Conservation (phyloP, 2,888 invertebrate species). For the Epirrhoe tristata region DNA sequence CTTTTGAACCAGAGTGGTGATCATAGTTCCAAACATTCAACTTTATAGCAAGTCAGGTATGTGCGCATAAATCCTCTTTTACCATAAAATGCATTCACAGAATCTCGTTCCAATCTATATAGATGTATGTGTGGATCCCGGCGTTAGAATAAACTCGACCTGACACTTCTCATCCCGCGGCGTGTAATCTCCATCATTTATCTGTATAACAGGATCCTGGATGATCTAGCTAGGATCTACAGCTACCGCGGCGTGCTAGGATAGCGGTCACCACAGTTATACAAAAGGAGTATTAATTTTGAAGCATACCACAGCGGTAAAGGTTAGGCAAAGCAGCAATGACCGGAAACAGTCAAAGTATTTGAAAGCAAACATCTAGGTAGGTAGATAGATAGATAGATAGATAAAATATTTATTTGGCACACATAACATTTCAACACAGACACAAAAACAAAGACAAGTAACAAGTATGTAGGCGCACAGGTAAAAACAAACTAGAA, state of each 20-base stretch:
- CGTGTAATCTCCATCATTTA: slow-evolving; percentile 64
- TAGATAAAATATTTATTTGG: too few species aligned
- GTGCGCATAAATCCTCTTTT: slow-evolving; percentile 8
- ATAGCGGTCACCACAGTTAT: neutral
- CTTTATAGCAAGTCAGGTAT: neutral
- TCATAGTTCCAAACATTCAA: neutral
- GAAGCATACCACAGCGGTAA: too few species aligned
- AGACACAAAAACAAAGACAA: too few species aligned
- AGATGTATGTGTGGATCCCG: slow-evolving; percentile 10
- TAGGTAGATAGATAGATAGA: too few species aligned
- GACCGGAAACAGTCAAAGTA: too few species aligned
- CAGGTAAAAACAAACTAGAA: too few species aligned
- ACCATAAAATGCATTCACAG: slow-evolving; percentile 28
- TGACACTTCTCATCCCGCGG: slow-evolving; percentile 40
- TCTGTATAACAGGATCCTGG: slow-evolving; percentile 59
- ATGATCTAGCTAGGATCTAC: slow-evolving; percentile 26
- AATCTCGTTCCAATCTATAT: slow-evolving; percentile 40
- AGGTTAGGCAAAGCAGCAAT: too few species aligned
- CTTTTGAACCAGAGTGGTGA: too few species aligned
- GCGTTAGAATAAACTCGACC: slow-evolving; percentile 41
- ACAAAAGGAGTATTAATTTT: neutral
- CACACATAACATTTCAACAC: too few species aligned
- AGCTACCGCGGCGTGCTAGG: slow-evolving; percentile 10
- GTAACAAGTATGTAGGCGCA: too few species aligned
- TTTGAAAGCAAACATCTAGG: too few species aligned